phyloP scores from a whole-genome alignment of 2,797 vertebrate species.

The Zalophus californianus region DNA sequence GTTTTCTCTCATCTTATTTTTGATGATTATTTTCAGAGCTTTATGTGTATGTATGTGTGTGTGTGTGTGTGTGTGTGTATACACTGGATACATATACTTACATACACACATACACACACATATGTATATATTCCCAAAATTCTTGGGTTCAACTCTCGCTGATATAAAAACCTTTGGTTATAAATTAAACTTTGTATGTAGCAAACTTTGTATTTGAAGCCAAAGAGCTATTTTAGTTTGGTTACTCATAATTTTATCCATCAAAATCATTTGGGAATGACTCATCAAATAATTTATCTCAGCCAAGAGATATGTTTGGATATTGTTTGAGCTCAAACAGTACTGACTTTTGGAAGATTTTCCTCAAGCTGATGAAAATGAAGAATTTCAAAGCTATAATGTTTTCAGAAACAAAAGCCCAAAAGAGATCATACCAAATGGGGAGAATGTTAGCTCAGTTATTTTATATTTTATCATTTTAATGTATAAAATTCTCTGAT shows the following conservation, averaged over 20 bases:
- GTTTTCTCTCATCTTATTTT: background rate
- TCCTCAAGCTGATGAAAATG: background rate
- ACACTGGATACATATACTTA: background rate
- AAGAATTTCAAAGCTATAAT: slow-evolving; percentile 38
- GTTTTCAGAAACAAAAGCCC: slow-evolving; percentile 13
- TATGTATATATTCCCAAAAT: slow-evolving; percentile 54
- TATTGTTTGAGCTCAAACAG: slow-evolving; percentile 8
- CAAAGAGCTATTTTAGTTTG: slow-evolving; percentile 51
- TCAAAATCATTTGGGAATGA: slow-evolving; percentile 42
- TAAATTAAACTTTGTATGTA: slow-evolving; percentile 8
- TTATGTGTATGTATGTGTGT: slow-evolving; percentile 34
- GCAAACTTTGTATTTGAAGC: slow-evolving; percentile 27
- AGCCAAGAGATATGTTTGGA: background rate
- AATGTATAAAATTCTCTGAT: background rate
- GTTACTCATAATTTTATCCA: slow-evolving; percentile 42
- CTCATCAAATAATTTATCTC: slow-evolving; percentile 36
- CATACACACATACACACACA: background rate
- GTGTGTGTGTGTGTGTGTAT: fast-evolving
- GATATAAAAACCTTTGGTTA: slow-evolving; percentile 51
- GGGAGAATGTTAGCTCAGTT: background rate
- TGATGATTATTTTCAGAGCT: slow-evolving; percentile 63
- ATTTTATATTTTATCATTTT: slow-evolving; percentile 9
- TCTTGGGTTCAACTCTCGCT: slow-evolving; percentile 41
- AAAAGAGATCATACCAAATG: background rate
- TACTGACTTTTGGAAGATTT: slow-evolving; percentile 18